Base-by-base conservation (phyloP, 1,140 invertebrate species). In the Vanessa atalanta region DNA sequence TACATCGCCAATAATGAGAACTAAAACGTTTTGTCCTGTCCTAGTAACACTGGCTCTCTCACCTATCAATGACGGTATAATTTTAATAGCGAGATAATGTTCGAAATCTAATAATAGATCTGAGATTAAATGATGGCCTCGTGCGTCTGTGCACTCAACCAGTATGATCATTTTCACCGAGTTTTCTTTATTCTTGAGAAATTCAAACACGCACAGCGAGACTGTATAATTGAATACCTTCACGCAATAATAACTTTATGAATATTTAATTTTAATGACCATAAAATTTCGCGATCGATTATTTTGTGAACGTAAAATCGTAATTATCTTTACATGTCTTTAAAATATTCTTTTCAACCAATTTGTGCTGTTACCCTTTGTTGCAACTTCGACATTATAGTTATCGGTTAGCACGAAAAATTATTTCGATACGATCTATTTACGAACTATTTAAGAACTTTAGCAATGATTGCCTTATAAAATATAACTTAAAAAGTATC, bases 141-240 rank as follows among this genome's bases (percentile, higher is more conserved):
- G 65, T 75, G 53, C 57, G 66, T 55, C 66, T 78, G 82, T 77
- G 85, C 88, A 86, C 66, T 87, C 75, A 86, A 86, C 82, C 88
- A 87, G 77, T 65, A 72, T 83, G 79, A 79, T 82, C 47, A 88
- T 90, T 92, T 91, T 92, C 90, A 88, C 90, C 84, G 64, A 82
- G 83, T 89, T 89, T 89, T 89, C 87, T 87, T 88, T 84, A 73
- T 84, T 87, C 85, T 88, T 83, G 87, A 84, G 88, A 89, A 89
- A 92, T 86, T 83, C 55, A 73, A 73, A 77, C 88, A 89, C 88
- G 90, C 90, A 83, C 79, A 77, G 67, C 82, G 70, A 78, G 70
- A 43, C 79, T 72, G 70, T 69, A 82, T 89, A 88, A 90, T 90
- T 83, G 85, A 88, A 92, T 92, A 85, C 85, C 85, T 87, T 87